These are phyloP conservation scores for Cyprinodon tularosa DNA, from an alignment of 2,113 vertebrate genomes.

Conservation along the genomic window DNA sequence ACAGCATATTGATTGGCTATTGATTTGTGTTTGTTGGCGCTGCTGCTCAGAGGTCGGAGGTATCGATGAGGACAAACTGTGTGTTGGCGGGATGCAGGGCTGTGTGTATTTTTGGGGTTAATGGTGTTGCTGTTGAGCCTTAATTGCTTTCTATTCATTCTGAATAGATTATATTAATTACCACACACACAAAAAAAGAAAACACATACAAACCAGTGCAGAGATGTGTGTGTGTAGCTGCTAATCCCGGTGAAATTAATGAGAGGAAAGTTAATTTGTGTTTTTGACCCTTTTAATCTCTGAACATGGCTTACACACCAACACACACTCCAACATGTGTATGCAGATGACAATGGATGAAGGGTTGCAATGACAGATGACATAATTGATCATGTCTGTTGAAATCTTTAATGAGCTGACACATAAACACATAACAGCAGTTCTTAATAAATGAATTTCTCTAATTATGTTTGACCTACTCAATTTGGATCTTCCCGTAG, in stretches of 20 bases:
- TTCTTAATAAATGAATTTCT: constrained; percentile 52
- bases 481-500: background rate
- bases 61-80: constrained; percentile 3
- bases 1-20: constrained; percentile 9
- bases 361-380: constrained; percentile 23
- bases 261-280: constrained; percentile 21
- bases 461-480: constrained; percentile 31
- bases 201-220: background rate
- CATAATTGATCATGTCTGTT: constrained; percentile 24
- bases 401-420: constrained; percentile 28
- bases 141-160: no score
- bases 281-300: constrained; percentile 9
- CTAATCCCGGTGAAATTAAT: constrained; percentile 21
- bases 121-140: no score
- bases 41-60: constrained; percentile 2
- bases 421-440: constrained; percentile 12
- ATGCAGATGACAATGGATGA: constrained; percentile 19
- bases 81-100: background rate
- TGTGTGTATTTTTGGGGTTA: no score
- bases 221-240: background rate
- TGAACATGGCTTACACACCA: constrained; percentile 11
- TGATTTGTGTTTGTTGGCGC: constrained; percentile 2
- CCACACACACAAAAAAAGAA: constrained; percentile 42
- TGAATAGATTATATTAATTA: background rate
- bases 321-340: background rate